Evolutionary conservation across 2,888 invertebrate genomes (phyloP).

Genomic region (Molorchus minor): DNA sequence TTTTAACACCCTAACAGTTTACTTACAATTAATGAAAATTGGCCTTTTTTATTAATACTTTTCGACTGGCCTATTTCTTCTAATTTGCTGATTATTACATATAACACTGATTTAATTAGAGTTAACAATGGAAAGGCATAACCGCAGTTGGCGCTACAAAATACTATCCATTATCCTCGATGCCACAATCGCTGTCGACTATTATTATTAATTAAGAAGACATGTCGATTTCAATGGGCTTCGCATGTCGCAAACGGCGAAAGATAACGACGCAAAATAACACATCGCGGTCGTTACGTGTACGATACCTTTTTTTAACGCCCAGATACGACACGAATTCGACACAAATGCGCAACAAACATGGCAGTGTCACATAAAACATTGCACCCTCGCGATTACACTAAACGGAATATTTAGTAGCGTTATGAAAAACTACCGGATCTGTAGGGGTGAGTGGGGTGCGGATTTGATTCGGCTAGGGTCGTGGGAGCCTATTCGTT

Average conservation of each 20-base stretch:
- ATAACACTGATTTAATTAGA: too few relatives aligned
- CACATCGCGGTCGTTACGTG: slow-evolving; percentile 23
- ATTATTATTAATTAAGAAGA: slow-evolving; percentile 13
- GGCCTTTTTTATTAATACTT: too few relatives aligned
- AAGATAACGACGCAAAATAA: slow-evolving; percentile 25
- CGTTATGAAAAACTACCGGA: slow-evolving; percentile 7
- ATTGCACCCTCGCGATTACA: slow-evolving; percentile 22
- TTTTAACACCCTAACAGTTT: too few relatives aligned
- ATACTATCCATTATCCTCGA: background rate
- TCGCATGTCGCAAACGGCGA: slow-evolving; percentile 24
- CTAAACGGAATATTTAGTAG: background rate
- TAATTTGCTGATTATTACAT: too few relatives aligned
- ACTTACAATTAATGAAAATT: too few relatives aligned
- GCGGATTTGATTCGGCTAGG: too few relatives aligned
- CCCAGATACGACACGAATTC: slow-evolving; percentile 31
- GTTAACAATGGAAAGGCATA: too few relatives aligned
- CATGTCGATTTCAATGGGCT: slow-evolving; percentile 10
- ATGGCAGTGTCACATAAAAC: slow-evolving; percentile 29
- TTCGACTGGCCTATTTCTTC: too few relatives aligned
- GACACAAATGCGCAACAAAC: slow-evolving; percentile 32
- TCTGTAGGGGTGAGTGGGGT: background rate
- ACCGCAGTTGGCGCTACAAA: too few relatives aligned
- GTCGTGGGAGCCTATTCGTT: too few relatives aligned
- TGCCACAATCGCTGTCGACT: too few relatives aligned
- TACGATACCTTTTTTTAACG: slow-evolving; percentile 30